phyloP scores from a whole-genome alignment of 2,888 invertebrate species.

The Eucera pruinosa region DNA sequence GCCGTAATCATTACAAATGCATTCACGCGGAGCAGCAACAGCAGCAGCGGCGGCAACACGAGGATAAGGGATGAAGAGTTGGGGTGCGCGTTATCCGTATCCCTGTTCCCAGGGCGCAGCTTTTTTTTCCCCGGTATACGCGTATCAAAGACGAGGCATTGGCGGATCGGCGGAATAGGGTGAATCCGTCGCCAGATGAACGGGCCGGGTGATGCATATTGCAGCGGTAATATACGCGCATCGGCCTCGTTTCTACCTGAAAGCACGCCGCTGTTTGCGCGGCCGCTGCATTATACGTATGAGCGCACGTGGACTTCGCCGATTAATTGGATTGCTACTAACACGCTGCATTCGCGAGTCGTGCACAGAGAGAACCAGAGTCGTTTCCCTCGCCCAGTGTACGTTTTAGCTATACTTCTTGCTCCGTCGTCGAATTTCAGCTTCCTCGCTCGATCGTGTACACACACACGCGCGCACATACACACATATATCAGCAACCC shows the following conservation, averaged over 20 bases:
- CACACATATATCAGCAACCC: not conserved
- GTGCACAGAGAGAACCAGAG: not conserved
- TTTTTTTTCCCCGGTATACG: conserved; percentile 30
- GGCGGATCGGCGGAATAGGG: conserved; percentile 36
- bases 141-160: conserved; percentile 45
- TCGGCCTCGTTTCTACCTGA: conserved; percentile 63
- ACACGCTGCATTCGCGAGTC: conserved; percentile 37
- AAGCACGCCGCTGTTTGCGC: conserved; percentile 52
- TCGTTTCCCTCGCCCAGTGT: not conserved
- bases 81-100: not conserved
- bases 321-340: conserved; percentile 67
- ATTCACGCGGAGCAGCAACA: conserved; percentile 1
- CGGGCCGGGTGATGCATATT: conserved; percentile 44
- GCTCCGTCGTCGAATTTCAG: conserved; percentile 14
- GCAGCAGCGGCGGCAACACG: not conserved
- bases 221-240: conserved; percentile 53
- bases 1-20: conserved; percentile 44
- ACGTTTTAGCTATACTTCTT: conserved; percentile 2
- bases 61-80: not conserved
- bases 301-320: conserved; percentile 50
- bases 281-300: conserved; percentile 59
- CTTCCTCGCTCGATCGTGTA: not conserved
- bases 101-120: conserved; percentile 18
- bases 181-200: conserved; percentile 39
- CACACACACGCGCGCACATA: not conserved